Percentiles rank a stretch among this genome's conserved stretches.
Conservation (phyloP, 2,113 vertebrate genomes). For the Myrmecophaga tridactyla region DNA sequence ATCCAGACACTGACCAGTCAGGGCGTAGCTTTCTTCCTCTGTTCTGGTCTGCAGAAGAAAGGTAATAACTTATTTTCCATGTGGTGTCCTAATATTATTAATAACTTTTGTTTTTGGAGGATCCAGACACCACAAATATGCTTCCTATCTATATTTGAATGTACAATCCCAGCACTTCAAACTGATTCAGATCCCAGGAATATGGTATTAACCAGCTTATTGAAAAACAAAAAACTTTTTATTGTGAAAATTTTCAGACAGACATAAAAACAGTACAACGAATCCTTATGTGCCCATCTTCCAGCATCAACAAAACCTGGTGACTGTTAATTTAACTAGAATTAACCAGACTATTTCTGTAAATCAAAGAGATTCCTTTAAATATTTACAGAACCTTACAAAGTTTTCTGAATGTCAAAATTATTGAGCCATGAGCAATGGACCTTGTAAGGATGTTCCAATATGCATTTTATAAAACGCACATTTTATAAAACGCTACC, state of each 20-base stretch:
- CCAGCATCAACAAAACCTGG: background rate
- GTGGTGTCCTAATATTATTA: background rate
- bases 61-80: background rate
- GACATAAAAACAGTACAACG: slow-evolving; percentile 11
- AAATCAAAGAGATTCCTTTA: background rate
- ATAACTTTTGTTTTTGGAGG: background rate
- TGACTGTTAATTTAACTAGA: slow-evolving; percentile 37
- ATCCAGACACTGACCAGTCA: background rate
- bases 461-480: background rate
- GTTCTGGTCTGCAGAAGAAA: background rate
- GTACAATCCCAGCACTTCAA: background rate
- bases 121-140: background rate
- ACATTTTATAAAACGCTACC: background rate
- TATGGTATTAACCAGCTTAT: background rate
- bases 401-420: slow-evolving; percentile 29
- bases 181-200: slow-evolving; percentile 1
- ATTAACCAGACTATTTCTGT: background rate
- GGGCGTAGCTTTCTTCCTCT: background rate
- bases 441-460: background rate
- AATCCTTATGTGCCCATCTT: background rate
- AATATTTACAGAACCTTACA: background rate
- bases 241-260: slow-evolving; percentile 7
- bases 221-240: background rate
- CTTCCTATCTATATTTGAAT: slow-evolving; percentile 28
- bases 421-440: background rate